Base-by-base conservation (phyloP, 2,888 invertebrate species). In the Dinocampus coccinellae region DNA sequence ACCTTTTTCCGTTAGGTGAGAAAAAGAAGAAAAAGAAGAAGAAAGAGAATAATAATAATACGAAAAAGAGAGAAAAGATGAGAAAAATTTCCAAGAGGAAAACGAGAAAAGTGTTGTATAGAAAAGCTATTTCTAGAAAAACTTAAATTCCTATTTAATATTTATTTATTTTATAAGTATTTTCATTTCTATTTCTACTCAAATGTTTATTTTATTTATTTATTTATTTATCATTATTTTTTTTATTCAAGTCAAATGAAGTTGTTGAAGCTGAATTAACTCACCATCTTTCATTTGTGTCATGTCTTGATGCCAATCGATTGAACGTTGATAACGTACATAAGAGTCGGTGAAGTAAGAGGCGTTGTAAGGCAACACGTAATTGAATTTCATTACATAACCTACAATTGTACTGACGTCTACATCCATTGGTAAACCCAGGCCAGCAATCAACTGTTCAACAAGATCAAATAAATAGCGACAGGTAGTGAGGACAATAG, bases 301-400 rank as follows among this genome's bases (percentile, higher is more conserved):
- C 60, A 20, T 55, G 13, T 34, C 9, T 10, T 36, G 77, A 72
- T 84, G 84, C 47, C 83, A 62, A 71, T 84, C 82, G 74, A 88
- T 88, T 67, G 88, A 77, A 83, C 91, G 90, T 80, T 90, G 90
- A 65, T 89, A 87, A 66, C 85, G 88, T 69, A 90, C 89, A 67
- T 86, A 83, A 73, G 84, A 80, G 64, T 83, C 80, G 65, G 80
- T 81, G 73, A 85, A 79, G 77, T 83, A 80, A 36, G 87, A 84
- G 26, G 83, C 84, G 78, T 87, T 87, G 73, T 82, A 80, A 29
- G 87, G 87, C 74, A 87, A 78, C 72, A 62, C 74, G 80, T 89
- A 89, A 81, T 87, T 85, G 67, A 86, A 87, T 82, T 89, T 89
- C 75, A 88, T 79, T 73, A 88, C 89, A 78, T 88, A 88, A 70